These are phyloP conservation scores for Troides aeacus DNA, from an alignment of 2,888 invertebrate genomes.

Conservation along the genomic window DNA sequence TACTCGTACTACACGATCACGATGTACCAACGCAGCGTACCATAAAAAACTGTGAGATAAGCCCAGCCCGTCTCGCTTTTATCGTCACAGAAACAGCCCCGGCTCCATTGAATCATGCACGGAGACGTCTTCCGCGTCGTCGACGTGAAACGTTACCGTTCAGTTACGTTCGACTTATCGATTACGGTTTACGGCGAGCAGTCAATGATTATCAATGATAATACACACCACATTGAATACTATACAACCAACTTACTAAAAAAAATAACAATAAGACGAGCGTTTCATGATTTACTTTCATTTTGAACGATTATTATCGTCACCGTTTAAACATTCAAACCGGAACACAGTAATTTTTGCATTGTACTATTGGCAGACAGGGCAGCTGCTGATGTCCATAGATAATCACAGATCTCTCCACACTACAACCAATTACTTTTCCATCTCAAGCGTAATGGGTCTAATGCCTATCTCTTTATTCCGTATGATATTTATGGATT, in stretches of 20 bases:
- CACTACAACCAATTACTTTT: too few species aligned
- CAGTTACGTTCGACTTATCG: constrained; percentile 21
- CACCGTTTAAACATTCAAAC: too few species aligned
- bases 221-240: not conserved
- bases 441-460: too few species aligned
- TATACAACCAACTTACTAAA: not conserved
- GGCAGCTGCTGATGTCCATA: too few species aligned
- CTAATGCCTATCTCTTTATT: too few species aligned
- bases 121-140: constrained; percentile 14
- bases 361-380: too few species aligned
- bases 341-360: too few species aligned
- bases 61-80: constrained; percentile 56
- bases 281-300: too few species aligned
- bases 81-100: constrained; percentile 47
- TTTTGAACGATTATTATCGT: too few species aligned
- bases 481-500: too few species aligned
- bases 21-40: constrained; percentile 53
- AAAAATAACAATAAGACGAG: not conserved
- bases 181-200: constrained; percentile 12
- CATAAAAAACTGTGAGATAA: constrained; percentile 71
- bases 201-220: not conserved
- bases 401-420: too few species aligned
- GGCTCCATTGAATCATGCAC: constrained; percentile 35
- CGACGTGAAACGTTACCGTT: constrained; percentile 17
- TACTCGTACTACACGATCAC: constrained; percentile 41